Evolutionary conservation across 2,888 invertebrate species (phyloP), one percentile per base, ranked within the genome.

Genomic region (Lomographa bimaculata): DNA sequence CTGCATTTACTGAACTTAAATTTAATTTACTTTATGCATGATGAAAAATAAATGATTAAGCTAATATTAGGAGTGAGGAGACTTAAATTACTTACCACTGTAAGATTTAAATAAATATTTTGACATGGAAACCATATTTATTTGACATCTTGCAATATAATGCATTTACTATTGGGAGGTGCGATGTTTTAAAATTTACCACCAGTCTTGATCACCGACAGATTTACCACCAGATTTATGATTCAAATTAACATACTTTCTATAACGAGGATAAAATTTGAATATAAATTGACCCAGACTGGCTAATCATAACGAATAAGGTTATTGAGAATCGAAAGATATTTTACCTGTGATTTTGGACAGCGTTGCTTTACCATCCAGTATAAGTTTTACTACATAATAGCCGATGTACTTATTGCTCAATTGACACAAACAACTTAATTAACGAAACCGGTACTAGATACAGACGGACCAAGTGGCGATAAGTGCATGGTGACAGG

Each of bases 181-280:
- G n/a, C n/a, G n/a, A n/a, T n/a, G n/a, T n/a, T n/a, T n/a, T n/a
- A n/a, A n/a, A n/a, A 14, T 4, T 2, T 14, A 14, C 14, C 14
- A 14, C 2, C 10, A 10, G 20, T 14, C 30, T 42, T 44, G 33
- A 47, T 43, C 46, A 43, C 27, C 26, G 33, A 24, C 29, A 44
- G 37, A 57, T 54, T 46, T 53, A 47, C 46, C 28, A 50, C 27
- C 36, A 50, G 24, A 28, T 40, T 40, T 40, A 34, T 19, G 7
- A 26, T 11, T 9, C 11, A 20, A 12, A 25, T 33, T 25, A 18
- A 18, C 20, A 25, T n/a, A 30, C 29, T 20, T 35, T 8, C 20
- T 19, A 11, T 36, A 26, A 23, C 36, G 26, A 42, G 42, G 42
- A 42, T 32, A 27, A 18, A 27, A 42, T 42, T 32, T 32, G 16